phyloP scores from a whole-genome alignment of 2,888 invertebrate species.

The Quadriops clusia region DNA sequence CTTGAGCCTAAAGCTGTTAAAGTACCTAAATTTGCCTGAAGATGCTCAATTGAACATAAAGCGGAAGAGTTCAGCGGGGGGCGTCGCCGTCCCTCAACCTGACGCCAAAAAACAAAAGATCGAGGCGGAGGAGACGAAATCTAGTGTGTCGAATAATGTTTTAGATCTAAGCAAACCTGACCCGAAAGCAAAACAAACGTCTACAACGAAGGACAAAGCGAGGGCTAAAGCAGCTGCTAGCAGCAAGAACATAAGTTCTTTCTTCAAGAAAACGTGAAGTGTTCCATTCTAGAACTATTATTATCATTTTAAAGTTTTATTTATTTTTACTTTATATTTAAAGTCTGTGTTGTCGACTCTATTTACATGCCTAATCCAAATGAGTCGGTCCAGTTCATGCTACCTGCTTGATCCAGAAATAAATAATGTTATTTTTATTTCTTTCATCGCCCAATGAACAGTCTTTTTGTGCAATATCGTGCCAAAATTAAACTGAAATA shows the following conservation, averaged over 20 bases:
- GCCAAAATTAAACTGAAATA: no score
- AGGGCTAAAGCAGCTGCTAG: conserved; percentile 67
- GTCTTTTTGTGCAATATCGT: no score
- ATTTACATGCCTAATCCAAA: no score
- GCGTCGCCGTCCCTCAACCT: conserved; percentile 15
- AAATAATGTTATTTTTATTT: no score
- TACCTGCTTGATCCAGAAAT: no score
- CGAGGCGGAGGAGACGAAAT: conserved; percentile 30
- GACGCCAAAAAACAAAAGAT: conserved; percentile 38
- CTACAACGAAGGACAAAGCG: conserved; percentile 62
- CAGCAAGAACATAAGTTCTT: conserved; percentile 67
- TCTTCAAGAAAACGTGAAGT: conserved; percentile 56
- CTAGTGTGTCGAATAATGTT: conserved; percentile 32
- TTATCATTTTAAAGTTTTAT: no score
- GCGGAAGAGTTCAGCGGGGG: conserved; percentile 34
- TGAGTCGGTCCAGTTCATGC: no score
- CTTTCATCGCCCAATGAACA: no score
- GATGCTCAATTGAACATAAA: conserved; percentile 48
- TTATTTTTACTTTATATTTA: no score
- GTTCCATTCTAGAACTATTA: no score
- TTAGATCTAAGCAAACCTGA: conserved; percentile 37
- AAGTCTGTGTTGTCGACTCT: no score
- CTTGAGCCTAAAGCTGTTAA: conserved; percentile 49
- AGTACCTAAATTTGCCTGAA: conserved; percentile 52
- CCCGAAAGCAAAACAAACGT: conserved; percentile 38